Base-by-base conservation (phyloP, 2,888 invertebrate genomes). In the Sphaerophoria taeniata region DNA sequence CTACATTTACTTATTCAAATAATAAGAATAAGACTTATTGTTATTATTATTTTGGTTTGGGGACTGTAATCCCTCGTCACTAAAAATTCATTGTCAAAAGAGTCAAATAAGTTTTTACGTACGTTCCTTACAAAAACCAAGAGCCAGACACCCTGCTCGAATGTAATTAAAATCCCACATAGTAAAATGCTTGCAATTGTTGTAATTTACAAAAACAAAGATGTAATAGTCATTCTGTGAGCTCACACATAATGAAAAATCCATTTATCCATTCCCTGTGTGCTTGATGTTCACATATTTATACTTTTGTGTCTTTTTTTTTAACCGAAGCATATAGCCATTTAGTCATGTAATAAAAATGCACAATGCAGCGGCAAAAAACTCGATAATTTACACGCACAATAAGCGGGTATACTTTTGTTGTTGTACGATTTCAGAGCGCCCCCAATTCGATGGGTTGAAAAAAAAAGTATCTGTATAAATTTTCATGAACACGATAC, bases 331-430 rank as follows among this genome's bases (percentile, higher is more conserved):
- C 11, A 24, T 49, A 31, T 49, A 31, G 45, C 11, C 55, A 60
- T 67, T 71, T 67, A 79, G 71, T 84, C 83, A 84, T 84, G 60
- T 79, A 71, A 79, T 56, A n/a, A 75, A 79, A 79, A 79, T 71
- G 69, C 79, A 70, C 56, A 60, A 43, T 53, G 65, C 43, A 49
- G 24, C 9, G 36, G 31, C 47, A 63, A 60, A 24, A 60, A 39
- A 39, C 24, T 60, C 43, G 1, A 34, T 43, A 0, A 39, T 51
- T 24, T 39, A 77, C 53, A 51, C 69, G 58, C 60, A 61, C 36
- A 36, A 43, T 55, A 33, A 55, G 56, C 67, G 60, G 56, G 61
- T 60, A 24, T 82, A 55, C 51, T 73, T 16, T 49, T 51, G 43
- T 39, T n/a, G 24, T 14, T 12, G 0, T 39, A 16, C 7, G 36